These are phyloP conservation scores for Campylorhamphus procurvoides DNA, from an alignment of 2,113 vertebrate genomes.

Conservation along the genomic window DNA sequence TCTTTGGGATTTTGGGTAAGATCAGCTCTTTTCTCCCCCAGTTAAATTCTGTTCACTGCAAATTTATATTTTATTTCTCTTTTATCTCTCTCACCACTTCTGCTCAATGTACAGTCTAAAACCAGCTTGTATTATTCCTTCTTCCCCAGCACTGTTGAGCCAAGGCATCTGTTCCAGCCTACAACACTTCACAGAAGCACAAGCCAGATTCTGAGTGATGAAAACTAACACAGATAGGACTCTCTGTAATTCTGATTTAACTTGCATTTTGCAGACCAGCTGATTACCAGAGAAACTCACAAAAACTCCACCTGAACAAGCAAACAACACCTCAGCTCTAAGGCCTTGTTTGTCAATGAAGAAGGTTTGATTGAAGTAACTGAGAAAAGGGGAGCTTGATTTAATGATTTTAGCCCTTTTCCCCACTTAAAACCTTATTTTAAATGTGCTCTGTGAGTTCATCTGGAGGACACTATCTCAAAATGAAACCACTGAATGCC, in stretches of 20 bases:
- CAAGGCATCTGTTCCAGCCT: constrained; percentile 51
- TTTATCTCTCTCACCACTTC: neutral
- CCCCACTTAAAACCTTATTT: neutral
- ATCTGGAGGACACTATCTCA: neutral
- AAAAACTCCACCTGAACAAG: neutral
- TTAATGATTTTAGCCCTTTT: neutral
- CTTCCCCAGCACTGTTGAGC: neutral
- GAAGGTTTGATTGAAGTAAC: neutral
- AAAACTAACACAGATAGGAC: neutral
- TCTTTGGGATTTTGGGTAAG: neutral
- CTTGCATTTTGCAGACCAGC: neutral
- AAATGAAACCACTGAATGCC: neutral
- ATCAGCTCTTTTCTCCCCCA: neutral
- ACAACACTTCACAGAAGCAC: constrained; percentile 12
- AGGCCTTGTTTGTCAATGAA: neutral
- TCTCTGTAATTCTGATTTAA: neutral
- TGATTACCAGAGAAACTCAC: neutral
- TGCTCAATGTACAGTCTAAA: neutral
- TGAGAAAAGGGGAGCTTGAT: neutral
- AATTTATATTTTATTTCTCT: neutral
- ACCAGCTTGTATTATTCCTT: constrained; percentile 18
- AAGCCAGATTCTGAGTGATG: neutral
- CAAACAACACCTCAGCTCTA: neutral
- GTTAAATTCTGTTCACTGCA: neutral
- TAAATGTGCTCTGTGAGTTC: neutral